Conservation (phyloP, 2,888 invertebrate species). For the Sepioteuthis lessoniana region DNA sequence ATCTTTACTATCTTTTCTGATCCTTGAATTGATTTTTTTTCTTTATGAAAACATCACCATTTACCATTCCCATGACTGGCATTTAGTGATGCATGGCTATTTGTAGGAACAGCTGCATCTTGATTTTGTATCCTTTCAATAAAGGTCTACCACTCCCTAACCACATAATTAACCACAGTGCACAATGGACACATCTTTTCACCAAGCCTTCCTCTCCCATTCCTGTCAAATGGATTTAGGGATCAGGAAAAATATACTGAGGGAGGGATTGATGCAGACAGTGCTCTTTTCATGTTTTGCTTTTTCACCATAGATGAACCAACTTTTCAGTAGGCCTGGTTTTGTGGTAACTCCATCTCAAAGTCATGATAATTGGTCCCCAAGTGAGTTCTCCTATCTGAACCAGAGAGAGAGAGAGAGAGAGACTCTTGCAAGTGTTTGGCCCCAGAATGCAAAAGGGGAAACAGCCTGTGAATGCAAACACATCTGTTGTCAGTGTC, state of each 20-base stretch:
- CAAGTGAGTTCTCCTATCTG: constrained; percentile 10
- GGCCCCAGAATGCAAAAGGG: not conserved
- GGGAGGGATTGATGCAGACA: not conserved
- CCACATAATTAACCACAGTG: not conserved
- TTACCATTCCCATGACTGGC: constrained; percentile 5
- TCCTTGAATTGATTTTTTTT: no score
- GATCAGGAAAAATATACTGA: not conserved
- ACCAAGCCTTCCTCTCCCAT: not conserved
- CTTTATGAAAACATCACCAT: not conserved
- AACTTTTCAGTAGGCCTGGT: not conserved
- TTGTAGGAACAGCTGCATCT: not conserved
- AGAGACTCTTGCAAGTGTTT: not conserved
- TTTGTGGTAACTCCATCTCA: not conserved
- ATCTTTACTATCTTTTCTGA: no score
- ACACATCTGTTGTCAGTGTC: not conserved
- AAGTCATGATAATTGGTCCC: constrained; percentile 15
- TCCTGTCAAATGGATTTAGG: not conserved
- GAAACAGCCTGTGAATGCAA: not conserved
- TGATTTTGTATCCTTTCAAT: constrained; percentile 7
- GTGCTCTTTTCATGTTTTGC: not conserved
- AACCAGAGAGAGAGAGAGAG: not conserved
- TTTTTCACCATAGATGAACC: constrained; percentile 4
- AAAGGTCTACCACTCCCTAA: not conserved
- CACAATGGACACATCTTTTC: not conserved
- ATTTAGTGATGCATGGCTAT: not conserved